phyloP scores from a whole-genome alignment of 2,888 invertebrate species.

The Stenurella melanura region DNA sequence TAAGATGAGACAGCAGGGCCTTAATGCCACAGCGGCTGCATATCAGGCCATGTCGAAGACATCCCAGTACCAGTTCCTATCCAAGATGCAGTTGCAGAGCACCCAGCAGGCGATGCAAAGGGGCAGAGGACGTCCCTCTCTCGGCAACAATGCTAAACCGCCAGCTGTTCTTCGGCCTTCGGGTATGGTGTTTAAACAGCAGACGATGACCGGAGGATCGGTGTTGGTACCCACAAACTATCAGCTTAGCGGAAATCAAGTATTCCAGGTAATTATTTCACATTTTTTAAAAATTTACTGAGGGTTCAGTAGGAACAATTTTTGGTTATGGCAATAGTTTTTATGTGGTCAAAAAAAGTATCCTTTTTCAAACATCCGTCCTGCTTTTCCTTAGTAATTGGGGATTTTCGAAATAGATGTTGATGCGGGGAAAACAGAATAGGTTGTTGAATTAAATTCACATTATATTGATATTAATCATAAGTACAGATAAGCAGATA shows the following conservation, averaged over 20 bases:
- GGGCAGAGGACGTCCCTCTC: constrained; percentile 69
- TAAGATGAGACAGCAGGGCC: constrained; percentile 69
- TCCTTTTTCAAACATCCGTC: not conserved
- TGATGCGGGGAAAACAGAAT: too few species aligned
- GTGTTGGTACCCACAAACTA: constrained; percentile 78
- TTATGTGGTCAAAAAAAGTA: not conserved
- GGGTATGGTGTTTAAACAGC: constrained; percentile 84
- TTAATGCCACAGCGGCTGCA: constrained; percentile 72
- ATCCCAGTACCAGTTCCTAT: constrained; percentile 69
- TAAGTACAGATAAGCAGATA: too few species aligned
- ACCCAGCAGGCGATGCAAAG: constrained; percentile 63
- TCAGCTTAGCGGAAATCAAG: constrained; percentile 78
- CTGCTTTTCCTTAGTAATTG: not conserved
- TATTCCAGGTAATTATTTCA: constrained; percentile 77
- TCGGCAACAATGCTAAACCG: constrained; percentile 59
- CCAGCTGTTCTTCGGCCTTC: constrained; percentile 67
- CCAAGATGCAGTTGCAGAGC: constrained; percentile 69
- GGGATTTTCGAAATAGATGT: not conserved
- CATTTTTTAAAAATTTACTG: constrained; percentile 27
- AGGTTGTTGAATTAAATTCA: too few species aligned
- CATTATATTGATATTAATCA: too few species aligned
- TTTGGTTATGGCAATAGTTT: not conserved
- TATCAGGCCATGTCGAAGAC: constrained; percentile 73
- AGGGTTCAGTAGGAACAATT: not conserved
- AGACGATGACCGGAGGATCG: constrained; percentile 75